Conservation (phyloP, 2,797 vertebrate genomes). For the Lerista edwardsae region DNA sequence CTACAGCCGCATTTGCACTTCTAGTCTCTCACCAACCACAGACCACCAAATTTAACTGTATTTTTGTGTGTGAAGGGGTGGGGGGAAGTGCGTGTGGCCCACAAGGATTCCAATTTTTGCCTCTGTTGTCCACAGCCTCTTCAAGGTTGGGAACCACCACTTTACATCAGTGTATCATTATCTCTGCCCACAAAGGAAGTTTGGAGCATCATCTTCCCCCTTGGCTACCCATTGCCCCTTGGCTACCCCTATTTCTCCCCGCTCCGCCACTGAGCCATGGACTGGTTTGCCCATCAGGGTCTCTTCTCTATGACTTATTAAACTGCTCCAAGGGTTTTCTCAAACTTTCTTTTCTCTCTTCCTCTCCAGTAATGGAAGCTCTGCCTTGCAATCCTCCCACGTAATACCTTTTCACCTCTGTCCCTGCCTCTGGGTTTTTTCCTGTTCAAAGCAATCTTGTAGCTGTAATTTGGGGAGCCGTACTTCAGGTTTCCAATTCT, state of each 20-base stretch:
- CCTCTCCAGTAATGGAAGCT: neutral
- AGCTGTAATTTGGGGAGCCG: constrained; percentile 48
- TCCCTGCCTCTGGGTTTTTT: constrained; percentile 33
- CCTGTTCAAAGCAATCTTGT: constrained; percentile 52
- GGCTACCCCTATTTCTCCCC: no score
- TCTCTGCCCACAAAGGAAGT: neutral
- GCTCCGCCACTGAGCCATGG: no score
- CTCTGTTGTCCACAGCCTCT: no score
- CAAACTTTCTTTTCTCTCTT: constrained; percentile 38
- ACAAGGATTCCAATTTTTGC: no score
- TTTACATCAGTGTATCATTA: neutral
- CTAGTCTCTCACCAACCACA: no score
- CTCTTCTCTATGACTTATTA: neutral
- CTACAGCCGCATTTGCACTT: no score
- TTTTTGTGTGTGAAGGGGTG: no score
- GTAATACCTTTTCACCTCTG: neutral
- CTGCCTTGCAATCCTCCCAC: constrained; percentile 33
- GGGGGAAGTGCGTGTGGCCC: no score
- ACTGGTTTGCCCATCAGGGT: neutral
- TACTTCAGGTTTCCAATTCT: constrained; percentile 44
- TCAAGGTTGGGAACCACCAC: no score
- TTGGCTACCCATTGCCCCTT: neutral
- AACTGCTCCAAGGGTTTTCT: constrained; percentile 18
- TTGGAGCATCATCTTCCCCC: no score
- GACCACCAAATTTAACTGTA: no score